Conservation (phyloP, 2,888 invertebrate species). For the Seira ritae region DNA sequence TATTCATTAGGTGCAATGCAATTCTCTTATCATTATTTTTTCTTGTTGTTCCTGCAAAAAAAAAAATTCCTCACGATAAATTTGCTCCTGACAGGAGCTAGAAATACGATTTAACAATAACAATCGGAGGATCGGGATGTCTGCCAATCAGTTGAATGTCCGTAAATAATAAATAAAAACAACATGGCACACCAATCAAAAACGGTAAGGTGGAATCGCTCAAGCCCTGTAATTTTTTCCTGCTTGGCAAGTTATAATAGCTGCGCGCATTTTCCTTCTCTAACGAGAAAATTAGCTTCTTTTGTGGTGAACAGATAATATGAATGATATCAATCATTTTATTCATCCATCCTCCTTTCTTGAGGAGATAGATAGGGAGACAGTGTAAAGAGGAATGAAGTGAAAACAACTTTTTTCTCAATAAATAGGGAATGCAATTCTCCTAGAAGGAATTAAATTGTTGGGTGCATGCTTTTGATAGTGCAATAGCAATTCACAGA, state of each 20-base stretch:
- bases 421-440: too few relatives aligned
- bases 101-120: too few relatives aligned
- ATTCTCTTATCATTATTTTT: neutral
- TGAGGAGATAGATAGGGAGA: too few relatives aligned
- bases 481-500: too few relatives aligned
- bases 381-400: too few relatives aligned
- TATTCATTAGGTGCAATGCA: neutral
- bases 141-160: neutral
- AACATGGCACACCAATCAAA: neutral
- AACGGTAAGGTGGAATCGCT: neutral
- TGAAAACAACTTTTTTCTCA: too few relatives aligned
- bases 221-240: neutral
- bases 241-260: neutral
- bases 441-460: too few relatives aligned
- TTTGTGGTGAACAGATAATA: neutral
- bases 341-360: neutral
- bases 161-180: neutral
- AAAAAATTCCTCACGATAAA: neutral
- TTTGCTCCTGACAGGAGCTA: neutral
- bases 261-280: too few relatives aligned
- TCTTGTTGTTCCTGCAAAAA: neutral
- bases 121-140: too few relatives aligned
- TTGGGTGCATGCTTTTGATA: too few relatives aligned
- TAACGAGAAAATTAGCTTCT: neutral
- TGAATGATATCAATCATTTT: neutral